Percentiles rank a stretch among this genome's conserved stretches.
Evolutionary conservation across 2,888 invertebrate genomes (phyloP).

Genomic region (Andrena bicolor): DNA sequence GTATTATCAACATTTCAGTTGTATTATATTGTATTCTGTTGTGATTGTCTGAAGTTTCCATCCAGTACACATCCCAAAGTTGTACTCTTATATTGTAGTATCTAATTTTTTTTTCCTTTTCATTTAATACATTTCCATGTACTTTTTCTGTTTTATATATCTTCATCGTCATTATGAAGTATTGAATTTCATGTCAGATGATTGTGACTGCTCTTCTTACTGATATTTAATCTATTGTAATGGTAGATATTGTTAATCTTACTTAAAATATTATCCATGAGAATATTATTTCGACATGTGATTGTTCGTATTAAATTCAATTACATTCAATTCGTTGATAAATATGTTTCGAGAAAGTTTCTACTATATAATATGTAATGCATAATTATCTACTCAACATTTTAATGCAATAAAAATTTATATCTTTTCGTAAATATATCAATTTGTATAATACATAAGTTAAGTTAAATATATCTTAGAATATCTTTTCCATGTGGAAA

Average conservation of each 20-base stretch:
- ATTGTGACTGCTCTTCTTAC: conserved; percentile 75
- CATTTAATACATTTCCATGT: conserved; percentile 65
- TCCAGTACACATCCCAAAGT: conserved; percentile 82
- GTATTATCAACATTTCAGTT: conserved; percentile 52
- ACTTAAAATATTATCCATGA: conserved; percentile 15
- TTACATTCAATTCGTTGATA: conserved; percentile 22
- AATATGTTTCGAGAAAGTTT: conserved; percentile 25
- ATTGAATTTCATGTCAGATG: conserved; percentile 68
- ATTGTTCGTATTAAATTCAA: conserved; percentile 38
- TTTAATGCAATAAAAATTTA: conserved; percentile 33
- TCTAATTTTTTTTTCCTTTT: conserved; percentile 58
- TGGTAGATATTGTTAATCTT: conserved; percentile 33
- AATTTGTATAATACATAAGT: conserved; percentile 41
- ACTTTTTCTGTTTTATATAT: conserved; percentile 68
- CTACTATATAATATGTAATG: conserved; percentile 26
- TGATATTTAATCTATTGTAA: conserved; percentile 47
- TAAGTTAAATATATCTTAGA: conserved; percentile 38
- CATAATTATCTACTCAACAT: conserved; percentile 37
- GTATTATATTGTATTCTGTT: conserved; percentile 54
- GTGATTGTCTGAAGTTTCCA: conserved; percentile 66
- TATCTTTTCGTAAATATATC: conserved; percentile 29
- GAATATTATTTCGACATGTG: conserved; percentile 25
- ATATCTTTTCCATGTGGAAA: conserved; percentile 28
- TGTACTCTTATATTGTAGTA: conserved; percentile 71
- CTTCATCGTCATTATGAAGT: conserved; percentile 64